Evolutionary conservation across 2,888 invertebrate genomes (phyloP), one percentile per base, ranked within the genome.

Genomic region (Stenodera caucasica): DNA sequence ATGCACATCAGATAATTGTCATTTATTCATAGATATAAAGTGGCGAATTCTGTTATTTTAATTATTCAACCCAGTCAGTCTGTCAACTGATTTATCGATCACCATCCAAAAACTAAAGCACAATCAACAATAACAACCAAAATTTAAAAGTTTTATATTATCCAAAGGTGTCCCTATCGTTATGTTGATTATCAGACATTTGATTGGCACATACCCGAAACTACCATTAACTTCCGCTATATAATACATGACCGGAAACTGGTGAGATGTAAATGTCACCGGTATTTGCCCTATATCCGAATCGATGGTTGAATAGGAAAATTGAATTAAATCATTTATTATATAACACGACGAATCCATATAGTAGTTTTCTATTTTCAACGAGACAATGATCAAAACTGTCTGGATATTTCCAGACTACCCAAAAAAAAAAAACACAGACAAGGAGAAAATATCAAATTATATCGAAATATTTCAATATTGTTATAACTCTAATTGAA

Each of bases 201-300:
- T 76, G 78, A 78, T 76, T 78, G 78, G 75, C 78, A 74, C 67
- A 65, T 75, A 79, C 75, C 72, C 74, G 77, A 72, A 71, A 76
- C 72, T 69, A 72, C 78, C 76, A 79, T 79, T 78, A 79, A 70
- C 75, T 73, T 70, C 40, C 72, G 69, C 67, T 77, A 70, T 74
- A 77, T 76, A 71, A 76, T 77, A 73, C 73, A 77, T 74, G 70
- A 62, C 68, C 70, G 72, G 70, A 70, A 72, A 65, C 70, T 66
- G 70, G 67, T 64, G 68, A 73, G 71, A 74, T 73, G 73, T 74
- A 70, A 74, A 73, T 73, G 73, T 75, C 75, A 71, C 62, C 70
- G 69, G 67, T 67, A 62, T 58, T 60, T 59, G 60, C 60, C 61
- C 67, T 63, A 66, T 65, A 67, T 67, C 65, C 67, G 63, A 57